phyloP scores from a whole-genome alignment of 2,797 vertebrate genomes.

The Sebastes itinus region DNA sequence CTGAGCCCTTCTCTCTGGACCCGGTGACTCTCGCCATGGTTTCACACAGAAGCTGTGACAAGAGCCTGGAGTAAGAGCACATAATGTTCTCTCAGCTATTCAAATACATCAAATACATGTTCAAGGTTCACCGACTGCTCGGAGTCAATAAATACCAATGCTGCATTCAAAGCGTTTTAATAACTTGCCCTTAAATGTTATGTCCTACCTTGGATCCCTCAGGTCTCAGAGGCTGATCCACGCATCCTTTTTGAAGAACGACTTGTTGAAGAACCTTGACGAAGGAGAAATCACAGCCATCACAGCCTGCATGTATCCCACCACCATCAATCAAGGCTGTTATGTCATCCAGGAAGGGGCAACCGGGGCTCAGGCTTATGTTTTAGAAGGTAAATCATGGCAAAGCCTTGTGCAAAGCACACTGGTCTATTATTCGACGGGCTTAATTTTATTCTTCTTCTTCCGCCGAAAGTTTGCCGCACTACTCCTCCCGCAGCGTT shows the following conservation, averaged over 20 bases:
- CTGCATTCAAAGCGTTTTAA: conserved; percentile 3
- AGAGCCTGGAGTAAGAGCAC: conserved; percentile 79
- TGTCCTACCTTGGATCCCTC: conserved; percentile 7
- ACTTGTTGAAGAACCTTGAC: conserved; percentile 81
- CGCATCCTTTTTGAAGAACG: conserved; percentile 75
- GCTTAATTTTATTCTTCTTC: too few species aligned
- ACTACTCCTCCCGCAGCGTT: too few species aligned
- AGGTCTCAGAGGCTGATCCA: conserved; percentile 80
- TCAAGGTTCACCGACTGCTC: conserved; percentile 1
- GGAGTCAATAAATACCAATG: conserved; percentile 9
- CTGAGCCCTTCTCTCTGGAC: conserved; percentile 74
- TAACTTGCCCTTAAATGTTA: conserved; percentile 1
- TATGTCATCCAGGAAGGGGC: conserved; percentile 80
- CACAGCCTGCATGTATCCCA: conserved; percentile 72
- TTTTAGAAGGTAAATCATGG: conserved; percentile 81
- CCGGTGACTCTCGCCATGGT: conserved; percentile 56
- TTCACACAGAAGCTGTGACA: conserved; percentile 75
- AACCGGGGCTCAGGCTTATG: conserved; percentile 75
- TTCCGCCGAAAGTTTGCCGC: too few species aligned
- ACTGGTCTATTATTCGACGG: too few species aligned
- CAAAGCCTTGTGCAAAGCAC: too few species aligned
- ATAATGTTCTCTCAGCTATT: conserved; percentile 23
- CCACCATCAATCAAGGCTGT: conserved; percentile 71
- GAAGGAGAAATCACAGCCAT: conserved; percentile 75
- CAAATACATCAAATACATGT: conserved; percentile 6